These are phyloP conservation scores for Microtus oregoni DNA, from an alignment of 2,113 vertebrate genomes.

Conservation along the genomic window DNA sequence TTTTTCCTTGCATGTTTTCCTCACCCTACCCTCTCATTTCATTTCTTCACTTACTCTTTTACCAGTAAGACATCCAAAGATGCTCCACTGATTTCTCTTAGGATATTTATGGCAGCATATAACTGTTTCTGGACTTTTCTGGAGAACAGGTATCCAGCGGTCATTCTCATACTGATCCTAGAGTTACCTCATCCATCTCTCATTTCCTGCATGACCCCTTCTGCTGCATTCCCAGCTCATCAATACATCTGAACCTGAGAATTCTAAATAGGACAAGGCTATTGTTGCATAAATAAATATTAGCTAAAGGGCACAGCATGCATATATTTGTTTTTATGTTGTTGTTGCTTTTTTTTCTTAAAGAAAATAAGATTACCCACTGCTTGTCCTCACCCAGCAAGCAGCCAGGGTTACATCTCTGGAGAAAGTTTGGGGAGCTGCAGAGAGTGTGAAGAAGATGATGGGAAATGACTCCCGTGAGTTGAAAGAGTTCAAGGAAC, in stretches of 20 bases:
- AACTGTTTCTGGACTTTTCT: slow-evolving; percentile 11
- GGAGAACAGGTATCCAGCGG: background rate
- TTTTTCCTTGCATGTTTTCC: background rate
- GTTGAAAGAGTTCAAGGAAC: background rate
- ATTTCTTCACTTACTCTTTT: background rate
- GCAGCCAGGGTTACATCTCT: background rate
- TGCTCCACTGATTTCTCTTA: background rate
- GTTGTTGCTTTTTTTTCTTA: slow-evolving; percentile 6
- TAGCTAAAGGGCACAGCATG: background rate
- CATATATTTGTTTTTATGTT: background rate
- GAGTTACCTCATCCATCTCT: background rate
- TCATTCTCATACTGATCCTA: background rate
- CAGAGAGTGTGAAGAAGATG: background rate
- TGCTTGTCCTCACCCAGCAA: background rate
- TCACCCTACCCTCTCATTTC: rapidly evolving
- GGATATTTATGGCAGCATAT: slow-evolving; percentile 48
- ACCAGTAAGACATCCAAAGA: slow-evolving; percentile 48
- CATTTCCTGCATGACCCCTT: background rate
- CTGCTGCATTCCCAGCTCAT: background rate
- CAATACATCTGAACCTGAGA: background rate
- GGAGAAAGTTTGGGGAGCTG: background rate
- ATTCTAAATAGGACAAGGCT: background rate
- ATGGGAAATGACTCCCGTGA: background rate
- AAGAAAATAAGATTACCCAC: background rate
- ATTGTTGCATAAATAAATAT: background rate